These are phyloP conservation scores for Dioctria rufipes DNA, from an alignment of 2,888 invertebrate genomes.

Conservation along the genomic window DNA sequence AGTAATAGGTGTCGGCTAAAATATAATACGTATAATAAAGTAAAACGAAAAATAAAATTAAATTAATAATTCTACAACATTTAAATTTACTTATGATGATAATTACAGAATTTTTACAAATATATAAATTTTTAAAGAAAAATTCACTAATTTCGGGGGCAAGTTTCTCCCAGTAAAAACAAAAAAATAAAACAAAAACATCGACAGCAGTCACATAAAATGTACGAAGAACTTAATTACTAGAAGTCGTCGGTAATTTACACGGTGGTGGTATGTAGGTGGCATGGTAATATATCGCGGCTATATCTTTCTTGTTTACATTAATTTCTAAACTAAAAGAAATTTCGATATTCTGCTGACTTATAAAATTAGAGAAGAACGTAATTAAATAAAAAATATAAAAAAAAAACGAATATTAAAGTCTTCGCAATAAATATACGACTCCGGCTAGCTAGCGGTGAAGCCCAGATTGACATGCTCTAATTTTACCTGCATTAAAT, in stretches of 20 bases:
- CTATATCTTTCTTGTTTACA: not conserved
- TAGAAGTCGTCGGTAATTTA: not conserved
- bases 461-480: not conserved
- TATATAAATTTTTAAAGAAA: not conserved
- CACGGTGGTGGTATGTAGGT: not conserved
- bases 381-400: not conserved
- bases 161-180: not conserved
- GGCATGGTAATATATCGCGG: not conserved
- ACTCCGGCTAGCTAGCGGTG: too few relatives aligned
- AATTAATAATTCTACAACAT: constrained; percentile 53
- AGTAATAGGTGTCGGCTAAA: too few relatives aligned
- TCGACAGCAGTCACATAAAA: not conserved
- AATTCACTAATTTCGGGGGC: constrained; percentile 35
- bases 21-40: not conserved
- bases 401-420: too few relatives aligned
- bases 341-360: constrained; percentile 17
- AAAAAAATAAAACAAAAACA: too few relatives aligned
- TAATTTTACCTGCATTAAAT: constrained; percentile 34
- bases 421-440: too few relatives aligned
- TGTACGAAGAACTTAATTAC: not conserved
- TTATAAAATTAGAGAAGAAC: constrained; percentile 19
- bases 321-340: constrained; percentile 19
- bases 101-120: constrained; percentile 38
- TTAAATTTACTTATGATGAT: constrained; percentile 48
- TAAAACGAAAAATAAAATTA: constrained; percentile 28